Base-by-base conservation (phyloP, 2,888 invertebrate species). In the Schizotus pectinicornis region DNA sequence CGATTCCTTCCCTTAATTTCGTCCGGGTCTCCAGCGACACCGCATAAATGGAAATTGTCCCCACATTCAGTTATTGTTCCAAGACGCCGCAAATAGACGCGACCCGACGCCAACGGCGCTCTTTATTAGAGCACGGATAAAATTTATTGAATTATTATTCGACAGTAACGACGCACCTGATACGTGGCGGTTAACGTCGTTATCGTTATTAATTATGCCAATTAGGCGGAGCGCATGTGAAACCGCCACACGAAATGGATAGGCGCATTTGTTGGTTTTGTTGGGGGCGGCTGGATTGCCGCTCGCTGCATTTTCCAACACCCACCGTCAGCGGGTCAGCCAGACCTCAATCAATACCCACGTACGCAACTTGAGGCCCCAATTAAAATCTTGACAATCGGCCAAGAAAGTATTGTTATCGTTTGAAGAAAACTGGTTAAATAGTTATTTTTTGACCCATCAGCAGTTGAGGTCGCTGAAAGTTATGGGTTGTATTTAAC, bases 11-110 rank as follows among this genome's bases (percentile, higher is more conserved):
- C 65, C 72, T 74, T 74, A 72, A 74, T 73, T 74, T 74, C 72
- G 73, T 72, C 70, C 61, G 56, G 65, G 71, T 73, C 72, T 71
- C 73, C 58, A 61, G 77, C 75, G 79, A 77, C 72, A 76, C 77
- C 75, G 61, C 64, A 65, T 68, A 69, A 69, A 70, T 70, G 68
- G 69, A 70, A 69, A 70, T 68, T 65, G 65, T 22, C 5, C 22
- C 65, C 54, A 64, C 59, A 39, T 54, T 49, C 59, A 59, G 61
- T 59, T 59, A 56, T 57, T 60, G 56, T 56, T 60, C 43, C 47
- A 52, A 56, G 52, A 57, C 47, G 41, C 57, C 57, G 48, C 57
- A 57, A 57, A 57, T 47, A 57, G 49, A 49, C 54, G 50, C 42
- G 39, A 37, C 45, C 34, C 33, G 35, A 37, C 37, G 35, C 14